A percentile compares a stretch with the other conserved stretches of the same genome.
Evolutionary conservation across 2,888 invertebrate genomes (phyloP).

Genomic region (Gymnoscelis rufifasciata): DNA sequence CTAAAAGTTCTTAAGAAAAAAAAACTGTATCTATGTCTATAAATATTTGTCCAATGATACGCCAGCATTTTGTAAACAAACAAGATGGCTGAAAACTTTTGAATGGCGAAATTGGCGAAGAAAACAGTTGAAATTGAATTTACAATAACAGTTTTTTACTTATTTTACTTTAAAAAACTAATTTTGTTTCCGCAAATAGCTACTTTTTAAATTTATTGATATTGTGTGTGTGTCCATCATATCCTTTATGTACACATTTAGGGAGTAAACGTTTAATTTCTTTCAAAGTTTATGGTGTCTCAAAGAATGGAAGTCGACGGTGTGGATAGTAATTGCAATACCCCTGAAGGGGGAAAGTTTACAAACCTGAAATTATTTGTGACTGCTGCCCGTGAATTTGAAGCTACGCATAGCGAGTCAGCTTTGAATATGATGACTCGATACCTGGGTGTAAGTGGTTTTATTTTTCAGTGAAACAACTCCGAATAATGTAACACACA

Average conservation of each 20-base stretch:
- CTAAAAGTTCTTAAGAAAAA: no score
- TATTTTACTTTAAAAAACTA: neutral
- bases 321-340: slow-evolving; percentile 49
- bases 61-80: slow-evolving; percentile 43
- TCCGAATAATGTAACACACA: no score
- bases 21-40: slow-evolving; percentile 16
- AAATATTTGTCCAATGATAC: slow-evolving; percentile 38
- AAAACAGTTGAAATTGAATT: slow-evolving; percentile 72
- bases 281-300: slow-evolving; percentile 12
- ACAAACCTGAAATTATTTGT: slow-evolving; percentile 76
- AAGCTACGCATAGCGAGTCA: slow-evolving; percentile 72
- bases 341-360: slow-evolving; percentile 61
- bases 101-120: slow-evolving; percentile 35
- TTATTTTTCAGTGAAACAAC: neutral
- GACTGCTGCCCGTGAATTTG: slow-evolving; percentile 72
- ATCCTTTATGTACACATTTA: no score
- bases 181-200: neutral
- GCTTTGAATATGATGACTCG: slow-evolving; percentile 74
- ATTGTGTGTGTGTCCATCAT: no score
- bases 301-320: slow-evolving; percentile 64
- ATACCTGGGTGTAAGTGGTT: slow-evolving; percentile 67
- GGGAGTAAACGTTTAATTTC: no score
- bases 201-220: neutral
- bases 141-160: slow-evolving; percentile 1
- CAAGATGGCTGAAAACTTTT: slow-evolving; percentile 33